Evolutionary conservation across 2,797 vertebrate genomes (phyloP), one percentile per base, ranked within the genome.

Genomic region (Phoebastria nigripes): DNA sequence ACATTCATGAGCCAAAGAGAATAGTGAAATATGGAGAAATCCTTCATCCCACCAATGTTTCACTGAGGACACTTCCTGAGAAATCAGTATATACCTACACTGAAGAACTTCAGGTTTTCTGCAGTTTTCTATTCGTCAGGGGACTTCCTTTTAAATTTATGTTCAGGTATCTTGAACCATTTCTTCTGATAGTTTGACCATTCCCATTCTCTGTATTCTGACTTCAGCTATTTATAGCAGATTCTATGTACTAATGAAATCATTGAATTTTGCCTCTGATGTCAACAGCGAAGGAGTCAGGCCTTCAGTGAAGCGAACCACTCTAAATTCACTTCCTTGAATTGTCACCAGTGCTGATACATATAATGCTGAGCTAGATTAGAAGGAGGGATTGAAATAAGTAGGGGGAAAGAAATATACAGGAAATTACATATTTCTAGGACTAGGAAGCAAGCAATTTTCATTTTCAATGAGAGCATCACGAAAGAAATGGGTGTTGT

Each of bases 391-490:
- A 87, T 78, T 91, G 74, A 83, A 95, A 62, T 71, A 93, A 89
- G 61, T 41, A 69, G n/a, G 18, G 24, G 28, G 31, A 71, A 71
- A 79, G 54, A 94, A 87, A 90, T 89, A 80, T 70, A 82, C 18
- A 71, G 42, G 67, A 90, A 94, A 84, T 85, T 44, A 82, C 91
- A 72, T 62, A 94, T 90, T 95, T 95, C 51, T 86, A 67, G 82
- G 71, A 80, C 76, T 59, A 55, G 56, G 87, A 89, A 90, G 63
- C n/a, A 80, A 26, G 73, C 56, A 82, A 83, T 94, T 96, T 92
- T 94, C 39, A 90, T 90, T 94, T 97, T 85, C 94, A 94, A 19
- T 72, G 59, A 86, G 18, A 94, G 35, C 42, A 81, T 67, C 56
- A 37, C 2, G 15, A 87, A 95, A 87, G 78, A 85, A 95, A 93